Percentiles rank a stretch among this genome's conserved stretches.
Evolutionary conservation across 2,888 invertebrate genomes (phyloP).

Genomic region (Drosophila kambysellisi): DNA sequence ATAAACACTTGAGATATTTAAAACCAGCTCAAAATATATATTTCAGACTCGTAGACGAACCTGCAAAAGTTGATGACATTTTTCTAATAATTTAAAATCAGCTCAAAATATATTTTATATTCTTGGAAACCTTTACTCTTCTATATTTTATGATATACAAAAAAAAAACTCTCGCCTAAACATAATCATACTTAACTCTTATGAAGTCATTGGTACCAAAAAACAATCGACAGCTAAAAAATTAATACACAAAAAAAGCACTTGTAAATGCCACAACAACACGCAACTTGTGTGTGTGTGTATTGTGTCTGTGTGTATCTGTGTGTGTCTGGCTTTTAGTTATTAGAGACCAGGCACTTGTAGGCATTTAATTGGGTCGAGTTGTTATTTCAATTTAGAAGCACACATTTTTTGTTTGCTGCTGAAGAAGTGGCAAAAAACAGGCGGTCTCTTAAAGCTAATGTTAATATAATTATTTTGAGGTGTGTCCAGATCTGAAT

Average conservation of each 20-base stretch:
- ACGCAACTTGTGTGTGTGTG: conserved; percentile 17
- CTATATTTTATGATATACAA: not conserved
- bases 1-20: not conserved
- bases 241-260: conserved; percentile 20
- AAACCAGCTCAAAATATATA: not conserved
- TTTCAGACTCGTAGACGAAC: too few species aligned
- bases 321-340: conserved; percentile 31
- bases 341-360: conserved; percentile 50
- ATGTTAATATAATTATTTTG: conserved; percentile 50
- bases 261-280: conserved; percentile 49
- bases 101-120: not conserved
- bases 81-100: not conserved
- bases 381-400: conserved; percentile 61
- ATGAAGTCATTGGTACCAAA: conserved; percentile 49
- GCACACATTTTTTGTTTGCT: conserved; percentile 27
- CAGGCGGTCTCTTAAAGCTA: conserved; percentile 31
- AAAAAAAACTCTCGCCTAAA: not conserved
- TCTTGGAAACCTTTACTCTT: too few species aligned
- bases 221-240: conserved; percentile 26
- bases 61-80: not conserved
- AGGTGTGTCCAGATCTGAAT: conserved; percentile 42
- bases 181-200: conserved; percentile 30
- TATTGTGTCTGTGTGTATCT: conserved; percentile 18
- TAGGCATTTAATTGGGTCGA: conserved; percentile 63
- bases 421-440: conserved; percentile 44